These are phyloP conservation scores for Fragum sueziense DNA, from an alignment of 2,888 invertebrate species.

Conservation along the genomic window DNA sequence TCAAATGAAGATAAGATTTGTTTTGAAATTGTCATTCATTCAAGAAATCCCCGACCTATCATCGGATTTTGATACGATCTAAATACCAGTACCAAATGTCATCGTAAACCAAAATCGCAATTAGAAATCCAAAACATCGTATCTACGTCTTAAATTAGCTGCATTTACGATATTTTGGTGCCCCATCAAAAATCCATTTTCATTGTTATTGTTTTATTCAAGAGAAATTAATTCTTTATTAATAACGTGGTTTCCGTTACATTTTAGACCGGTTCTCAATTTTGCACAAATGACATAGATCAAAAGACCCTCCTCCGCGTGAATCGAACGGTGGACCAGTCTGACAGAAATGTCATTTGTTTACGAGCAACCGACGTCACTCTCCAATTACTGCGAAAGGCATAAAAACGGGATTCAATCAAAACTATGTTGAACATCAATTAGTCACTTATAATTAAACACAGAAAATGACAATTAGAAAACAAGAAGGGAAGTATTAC, in stretches of 20 bases:
- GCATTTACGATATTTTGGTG: too few relatives aligned
- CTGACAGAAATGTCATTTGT: constrained; percentile 26
- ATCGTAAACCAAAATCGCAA: too few relatives aligned
- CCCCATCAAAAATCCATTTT: too few relatives aligned
- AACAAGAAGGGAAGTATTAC: constrained; percentile 48
- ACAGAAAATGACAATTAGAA: constrained; percentile 50
- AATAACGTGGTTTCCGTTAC: neutral
- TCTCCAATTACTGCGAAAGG: constrained; percentile 32
- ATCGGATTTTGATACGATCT: too few relatives aligned
- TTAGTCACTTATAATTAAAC: constrained; percentile 55
- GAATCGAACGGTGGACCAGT: constrained; percentile 14
- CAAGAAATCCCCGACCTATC: too few relatives aligned
- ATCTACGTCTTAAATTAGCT: too few relatives aligned
- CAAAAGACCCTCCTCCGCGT: constrained; percentile 7
- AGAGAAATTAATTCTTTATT: neutral
- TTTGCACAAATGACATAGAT: constrained; percentile 16
- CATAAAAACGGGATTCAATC: constrained; percentile 47
- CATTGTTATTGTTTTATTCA: neutral
- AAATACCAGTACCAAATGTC: too few relatives aligned
- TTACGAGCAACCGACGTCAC: constrained; percentile 13
- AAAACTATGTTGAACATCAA: constrained; percentile 46
- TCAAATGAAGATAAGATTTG: too few relatives aligned
- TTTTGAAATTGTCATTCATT: too few relatives aligned
- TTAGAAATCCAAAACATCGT: too few relatives aligned
- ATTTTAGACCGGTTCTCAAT: constrained; percentile 3